These are phyloP conservation scores for Chrysolina haemoptera DNA, from an alignment of 2,888 invertebrate genomes.

Conservation along the genomic window DNA sequence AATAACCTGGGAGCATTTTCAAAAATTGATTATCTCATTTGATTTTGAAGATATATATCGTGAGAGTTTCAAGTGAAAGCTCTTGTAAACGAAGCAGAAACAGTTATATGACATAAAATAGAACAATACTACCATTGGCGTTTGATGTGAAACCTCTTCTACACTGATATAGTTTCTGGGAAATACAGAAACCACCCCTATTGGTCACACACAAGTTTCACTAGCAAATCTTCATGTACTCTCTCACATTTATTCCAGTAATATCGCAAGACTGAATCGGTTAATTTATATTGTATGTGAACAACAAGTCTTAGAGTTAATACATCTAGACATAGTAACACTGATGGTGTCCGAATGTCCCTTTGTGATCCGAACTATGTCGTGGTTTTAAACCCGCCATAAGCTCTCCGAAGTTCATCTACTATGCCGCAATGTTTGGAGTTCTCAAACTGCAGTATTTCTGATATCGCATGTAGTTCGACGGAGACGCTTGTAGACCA, in stretches of 20 bases:
- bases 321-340: conserved; percentile 28
- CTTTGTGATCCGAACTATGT: conserved; percentile 38
- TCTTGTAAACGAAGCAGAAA: no score
- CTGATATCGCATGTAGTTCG: conserved; percentile 18
- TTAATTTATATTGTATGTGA: conserved; percentile 6
- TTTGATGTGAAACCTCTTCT: no score
- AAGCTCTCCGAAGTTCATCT: conserved; percentile 41
- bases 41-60: no score
- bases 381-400: conserved; percentile 32
- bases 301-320: conserved; percentile 22
- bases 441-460: conserved; percentile 27
- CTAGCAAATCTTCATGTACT: neutral
- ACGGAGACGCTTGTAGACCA: neutral
- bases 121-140: no score
- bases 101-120: no score
- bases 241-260: neutral
- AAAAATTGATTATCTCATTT: no score
- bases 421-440: conserved; percentile 44
- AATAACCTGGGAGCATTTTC: no score
- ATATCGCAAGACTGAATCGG: neutral
- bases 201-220: neutral
- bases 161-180: no score
- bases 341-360: conserved; percentile 45
- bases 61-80: no score
- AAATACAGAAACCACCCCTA: neutral